phyloP scores from a whole-genome alignment of 2,888 invertebrate species.

The Caenorhabditis imperialis region DNA sequence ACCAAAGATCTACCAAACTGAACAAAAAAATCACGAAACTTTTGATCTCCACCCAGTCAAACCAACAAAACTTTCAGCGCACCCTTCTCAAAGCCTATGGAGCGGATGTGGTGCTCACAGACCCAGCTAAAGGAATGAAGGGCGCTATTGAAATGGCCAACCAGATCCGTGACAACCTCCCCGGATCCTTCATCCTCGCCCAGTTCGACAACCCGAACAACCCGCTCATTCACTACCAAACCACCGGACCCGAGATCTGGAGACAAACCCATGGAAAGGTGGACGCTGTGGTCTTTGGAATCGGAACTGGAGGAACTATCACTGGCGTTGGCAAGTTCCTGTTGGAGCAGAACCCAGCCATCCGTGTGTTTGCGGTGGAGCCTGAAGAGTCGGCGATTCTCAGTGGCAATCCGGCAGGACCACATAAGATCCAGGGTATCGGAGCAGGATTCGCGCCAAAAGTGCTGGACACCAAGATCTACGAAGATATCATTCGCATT shows the following conservation, averaged over 20 bases:
- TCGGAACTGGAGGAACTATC: slow-evolving; percentile 76
- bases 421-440: slow-evolving; percentile 77
- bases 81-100: slow-evolving; percentile 76
- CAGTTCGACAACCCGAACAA: slow-evolving; percentile 77
- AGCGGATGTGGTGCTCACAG: slow-evolving; percentile 76
- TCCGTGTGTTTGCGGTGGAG: slow-evolving; percentile 73
- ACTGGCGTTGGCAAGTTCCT: slow-evolving; percentile 74
- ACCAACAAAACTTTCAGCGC: slow-evolving; percentile 60
- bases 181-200: slow-evolving; percentile 71
- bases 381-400: slow-evolving; percentile 75
- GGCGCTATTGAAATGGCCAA: slow-evolving; percentile 75
- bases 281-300: slow-evolving; percentile 73
- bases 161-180: slow-evolving; percentile 68
- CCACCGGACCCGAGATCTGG: slow-evolving; percentile 78
- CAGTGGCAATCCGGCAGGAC: slow-evolving; percentile 67
- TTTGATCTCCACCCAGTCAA: too few species aligned
- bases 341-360: slow-evolving; percentile 68
- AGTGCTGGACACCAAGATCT: slow-evolving; percentile 68
- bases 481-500: slow-evolving; percentile 69
- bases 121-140: slow-evolving; percentile 74
- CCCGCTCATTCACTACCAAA: slow-evolving; percentile 73
- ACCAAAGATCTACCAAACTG: too few species aligned
- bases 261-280: slow-evolving; percentile 73
- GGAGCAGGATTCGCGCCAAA: slow-evolving; percentile 76
- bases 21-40: too few species aligned